Base-by-base conservation (phyloP, 1,140 invertebrate genomes). In the Tyrophagus putrescentiae region DNA sequence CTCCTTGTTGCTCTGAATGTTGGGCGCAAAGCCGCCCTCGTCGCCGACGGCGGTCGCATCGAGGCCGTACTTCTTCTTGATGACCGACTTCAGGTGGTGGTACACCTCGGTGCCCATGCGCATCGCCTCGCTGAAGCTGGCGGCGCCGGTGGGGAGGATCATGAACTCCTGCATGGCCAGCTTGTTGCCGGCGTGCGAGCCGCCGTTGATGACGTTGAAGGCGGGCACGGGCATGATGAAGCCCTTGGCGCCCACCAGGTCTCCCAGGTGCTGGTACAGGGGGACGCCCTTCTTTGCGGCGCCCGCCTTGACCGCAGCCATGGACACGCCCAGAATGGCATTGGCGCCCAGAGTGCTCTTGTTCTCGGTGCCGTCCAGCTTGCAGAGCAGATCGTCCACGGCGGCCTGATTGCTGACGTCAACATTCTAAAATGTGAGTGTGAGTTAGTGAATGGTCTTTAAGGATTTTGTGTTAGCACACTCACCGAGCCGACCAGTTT, bases 131-230 rank as follows among this genome's bases (percentile, higher is more conserved):
- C 82, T 85, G 75, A 99, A 99, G 57, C 80, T 82, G 13, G 77
- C 72, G 18, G 95, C 95, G 61, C 95, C 82, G 68, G 84, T 87
- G 58, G 87, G 87, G 25, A 94, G 72, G 67, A 94, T 89, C 91
- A 97, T 96, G 74, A 96, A 96, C 72, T 95, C 93, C 73, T 98
- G 95, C 91, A 98, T 97, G 62, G 93, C 94, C 58, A 99, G 76
- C 72, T 94, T 95, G 73, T 98, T 98, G 63, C 93, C 96, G 70
- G 96, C 95, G 72, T 99, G 96, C 57, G 87, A 92, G 36, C 95
- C 96, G 65, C 96, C 96, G 72, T 99, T 99, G 73, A 99, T 98
- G 16, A 99, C 93, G 73, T 99, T 99, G 73, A 99, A 94, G 33
- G 93, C 90, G 58, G 95, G 95, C 4, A 92, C 87, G 6, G 95